Conservation (phyloP, 2,113 vertebrate genomes). For the Bucco capensis region DNA sequence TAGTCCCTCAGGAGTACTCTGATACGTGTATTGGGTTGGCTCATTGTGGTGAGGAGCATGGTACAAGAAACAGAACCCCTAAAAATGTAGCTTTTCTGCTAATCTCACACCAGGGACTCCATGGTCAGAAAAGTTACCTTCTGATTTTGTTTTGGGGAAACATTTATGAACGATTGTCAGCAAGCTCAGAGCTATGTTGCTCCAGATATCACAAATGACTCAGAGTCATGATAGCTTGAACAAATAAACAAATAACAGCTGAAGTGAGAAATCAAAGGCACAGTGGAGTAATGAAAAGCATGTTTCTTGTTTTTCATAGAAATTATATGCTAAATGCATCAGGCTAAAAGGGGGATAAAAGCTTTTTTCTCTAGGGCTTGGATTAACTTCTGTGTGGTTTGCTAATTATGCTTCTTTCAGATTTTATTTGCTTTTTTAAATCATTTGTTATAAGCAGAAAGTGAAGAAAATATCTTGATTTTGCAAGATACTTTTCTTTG, state of each 20-base stretch:
- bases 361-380: not conserved
- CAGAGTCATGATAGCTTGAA: conserved; percentile 21
- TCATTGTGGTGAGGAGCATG: not conserved
- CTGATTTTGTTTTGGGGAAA: not conserved
- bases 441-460: not conserved
- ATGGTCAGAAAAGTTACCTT: not conserved
- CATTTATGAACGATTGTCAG: not conserved
- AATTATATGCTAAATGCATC: not conserved
- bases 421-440: not conserved
- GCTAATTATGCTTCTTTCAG: not conserved
- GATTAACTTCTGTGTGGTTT: not conserved
- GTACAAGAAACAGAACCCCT: not conserved
- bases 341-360: not conserved
- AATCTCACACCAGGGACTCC: not conserved
- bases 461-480: not conserved
- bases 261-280: conserved; percentile 38
- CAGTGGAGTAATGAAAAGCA: conserved; percentile 17
- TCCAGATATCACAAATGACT: conserved; percentile 14
- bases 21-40: not conserved
- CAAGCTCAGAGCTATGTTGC: not conserved
- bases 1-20: not conserved
- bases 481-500: not conserved
- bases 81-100: not conserved
- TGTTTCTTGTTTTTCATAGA: not conserved
- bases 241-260: conserved; percentile 40